These are phyloP conservation scores for Agrochola litura DNA, from an alignment of 2,888 invertebrate species.

Conservation along the genomic window DNA sequence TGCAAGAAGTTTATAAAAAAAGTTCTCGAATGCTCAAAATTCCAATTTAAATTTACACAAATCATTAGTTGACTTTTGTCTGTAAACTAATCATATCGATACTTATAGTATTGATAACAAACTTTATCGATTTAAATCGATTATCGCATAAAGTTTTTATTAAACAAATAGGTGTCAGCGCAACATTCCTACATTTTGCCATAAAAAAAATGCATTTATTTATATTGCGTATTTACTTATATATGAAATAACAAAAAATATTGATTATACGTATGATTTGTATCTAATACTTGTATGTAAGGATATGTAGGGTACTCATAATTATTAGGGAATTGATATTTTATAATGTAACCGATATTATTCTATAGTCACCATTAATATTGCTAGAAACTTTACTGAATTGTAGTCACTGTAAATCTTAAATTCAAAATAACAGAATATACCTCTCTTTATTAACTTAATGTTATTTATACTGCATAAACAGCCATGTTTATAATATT, in stretches of 20 bases:
- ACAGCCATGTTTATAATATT: not conserved
- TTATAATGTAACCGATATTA: conserved; percentile 76
- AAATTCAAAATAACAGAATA: not conserved
- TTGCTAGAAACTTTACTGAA: conserved; percentile 52
- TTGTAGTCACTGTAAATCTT: conserved; percentile 49
- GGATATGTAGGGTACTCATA: conserved; percentile 83
- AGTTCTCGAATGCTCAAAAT: conserved; percentile 40
- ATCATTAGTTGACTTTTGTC: conserved; percentile 56
- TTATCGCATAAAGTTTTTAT: conserved; percentile 54
- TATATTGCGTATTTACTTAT: conserved; percentile 70
- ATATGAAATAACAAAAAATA: conserved; percentile 54
- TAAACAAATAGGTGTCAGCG: conserved; percentile 62
- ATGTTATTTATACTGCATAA: conserved; percentile 1
- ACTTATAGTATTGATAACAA: conserved; percentile 47
- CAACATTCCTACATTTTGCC: conserved; percentile 84
- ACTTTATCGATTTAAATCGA: conserved; percentile 34
- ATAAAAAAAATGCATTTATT: conserved; percentile 86
- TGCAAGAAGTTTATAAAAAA: conserved; percentile 2
- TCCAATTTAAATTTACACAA: conserved; percentile 35
- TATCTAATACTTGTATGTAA: conserved; percentile 76
- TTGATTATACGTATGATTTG: conserved; percentile 67
- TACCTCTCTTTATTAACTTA: not conserved
- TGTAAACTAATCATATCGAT: conserved; percentile 42
- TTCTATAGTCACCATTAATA: conserved; percentile 72
- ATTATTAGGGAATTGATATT: conserved; percentile 84